Conservation (phyloP, 2,888 invertebrate species). For the Aphodius granarius region DNA sequence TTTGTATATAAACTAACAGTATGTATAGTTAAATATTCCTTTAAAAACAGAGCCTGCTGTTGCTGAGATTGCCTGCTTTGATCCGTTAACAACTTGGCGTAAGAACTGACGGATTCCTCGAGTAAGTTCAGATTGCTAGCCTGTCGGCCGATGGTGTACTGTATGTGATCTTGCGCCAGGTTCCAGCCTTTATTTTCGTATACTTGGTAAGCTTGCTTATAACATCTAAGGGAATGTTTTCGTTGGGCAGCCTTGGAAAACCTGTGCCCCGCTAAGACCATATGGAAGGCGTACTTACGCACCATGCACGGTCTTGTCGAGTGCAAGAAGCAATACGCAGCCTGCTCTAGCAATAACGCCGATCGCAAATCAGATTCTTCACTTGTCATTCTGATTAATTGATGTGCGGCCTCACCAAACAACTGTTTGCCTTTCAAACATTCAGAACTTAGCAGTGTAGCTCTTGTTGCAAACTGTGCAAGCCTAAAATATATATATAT, state of each 20-base stretch:
- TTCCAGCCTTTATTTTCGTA: constrained; percentile 79
- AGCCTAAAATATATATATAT: constrained; percentile 61
- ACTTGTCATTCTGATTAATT: constrained; percentile 92
- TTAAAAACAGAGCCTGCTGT: constrained; percentile 80
- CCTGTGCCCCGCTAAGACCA: constrained; percentile 94
- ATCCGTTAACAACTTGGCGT: constrained; percentile 75
- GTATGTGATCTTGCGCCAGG: constrained; percentile 93
- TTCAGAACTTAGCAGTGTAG: constrained; percentile 86
- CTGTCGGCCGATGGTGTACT: constrained; percentile 90
- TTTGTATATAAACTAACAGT: constrained; percentile 60
- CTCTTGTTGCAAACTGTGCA: constrained; percentile 90
- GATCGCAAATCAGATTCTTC: constrained; percentile 97
- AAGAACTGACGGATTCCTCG: constrained; percentile 71
- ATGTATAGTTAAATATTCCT: constrained; percentile 84
- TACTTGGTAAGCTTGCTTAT: constrained; percentile 87
- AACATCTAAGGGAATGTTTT: constrained; percentile 89
- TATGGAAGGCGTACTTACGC: constrained; percentile 94
- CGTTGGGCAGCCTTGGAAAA: constrained; percentile 92
- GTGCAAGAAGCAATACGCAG: constrained; percentile 85
- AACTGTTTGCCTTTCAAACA: constrained; percentile 78
- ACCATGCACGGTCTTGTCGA: constrained; percentile 71
- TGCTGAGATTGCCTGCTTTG: constrained; percentile 69
- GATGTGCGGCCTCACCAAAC: constrained; percentile 92
- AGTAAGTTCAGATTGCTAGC: constrained; percentile 78
- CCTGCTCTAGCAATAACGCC: constrained; percentile 92